A percentile compares a stretch with the other conserved stretches of the same genome.
Evolutionary conservation across 2,113 vertebrate genomes (phyloP).

Genomic region (Bos indicus): DNA sequence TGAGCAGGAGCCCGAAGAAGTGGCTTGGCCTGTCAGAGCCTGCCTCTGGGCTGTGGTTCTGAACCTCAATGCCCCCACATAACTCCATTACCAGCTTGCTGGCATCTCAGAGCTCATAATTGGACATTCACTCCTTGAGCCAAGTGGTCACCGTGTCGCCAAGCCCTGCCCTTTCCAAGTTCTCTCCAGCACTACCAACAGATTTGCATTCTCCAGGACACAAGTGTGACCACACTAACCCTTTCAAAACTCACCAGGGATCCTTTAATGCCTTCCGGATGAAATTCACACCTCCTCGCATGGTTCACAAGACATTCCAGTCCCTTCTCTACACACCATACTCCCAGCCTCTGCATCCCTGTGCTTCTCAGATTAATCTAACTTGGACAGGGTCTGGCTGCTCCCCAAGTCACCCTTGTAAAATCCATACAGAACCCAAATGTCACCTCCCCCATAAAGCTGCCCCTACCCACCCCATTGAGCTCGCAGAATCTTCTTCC

Average conservation of each 20-base stretch:
- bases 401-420: background rate
- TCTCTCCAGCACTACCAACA: background rate
- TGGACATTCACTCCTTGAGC: background rate
- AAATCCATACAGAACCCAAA: background rate
- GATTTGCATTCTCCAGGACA: background rate
- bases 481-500: background rate
- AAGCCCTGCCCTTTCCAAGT: background rate
- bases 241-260: background rate
- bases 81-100: background rate
- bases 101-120: background rate
- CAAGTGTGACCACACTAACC: background rate
- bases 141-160: background rate
- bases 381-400: background rate
- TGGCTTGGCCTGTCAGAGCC: background rate
- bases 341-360: background rate
- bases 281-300: background rate
- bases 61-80: background rate
- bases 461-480: background rate
- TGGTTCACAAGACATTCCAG: accelerated
- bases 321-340: background rate
- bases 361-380: background rate
- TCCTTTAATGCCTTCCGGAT: background rate
- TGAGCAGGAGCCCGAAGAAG: accelerated
- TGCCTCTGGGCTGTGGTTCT: background rate
- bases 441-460: background rate